Evolutionary conservation across 2,888 invertebrate genomes (phyloP), one percentile per base, ranked within the genome.

Genomic region (Drosophila tripunctata): DNA sequence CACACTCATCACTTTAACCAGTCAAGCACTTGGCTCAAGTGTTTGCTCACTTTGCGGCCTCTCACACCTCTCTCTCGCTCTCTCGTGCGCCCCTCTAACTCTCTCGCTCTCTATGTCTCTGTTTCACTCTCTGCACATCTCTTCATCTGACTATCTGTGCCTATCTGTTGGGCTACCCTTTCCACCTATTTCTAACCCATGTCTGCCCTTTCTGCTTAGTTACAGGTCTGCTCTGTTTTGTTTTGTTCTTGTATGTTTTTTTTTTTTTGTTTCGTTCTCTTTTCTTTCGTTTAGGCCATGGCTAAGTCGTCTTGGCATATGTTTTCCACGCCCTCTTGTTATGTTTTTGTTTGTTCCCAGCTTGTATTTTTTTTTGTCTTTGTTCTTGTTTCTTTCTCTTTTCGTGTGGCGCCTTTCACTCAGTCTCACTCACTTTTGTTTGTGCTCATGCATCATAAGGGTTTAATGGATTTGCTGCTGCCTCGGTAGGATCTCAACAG

Each of bases 401-500:
- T 30, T 24, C n/a, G 85, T 72, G 65, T 72, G 85, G 54, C 82
- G 67, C 58, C 85, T 65, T 78, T 82, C 74, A 83, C 81, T 85
- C 77, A 82, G 72, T 86, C 86, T 71, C 67, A n/a, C n/a, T n/a
- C n/a, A n/a, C n/a, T n/a, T 76, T 78, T 87, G 78, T 87, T 84
- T 88, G 84, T 65, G 87, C 78, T 68, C 85, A 70, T 88, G 88
- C 85, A 78, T 84, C 88, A 88, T 88, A 84, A 84, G 84, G 84
- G 88, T 84, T 84, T 84, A 84, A 84, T 84, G 84, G 84, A 84
- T 88, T 84, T 84, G 75, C 75, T 70, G 61, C 60, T 70, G 63
- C 58, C 48, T 62, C 52, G 44, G 57, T 36, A 50, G 40, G 54
- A 60, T 47, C 47, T 30, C 19, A 6, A n/a, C 43, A 12, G 36